phyloP scores from a whole-genome alignment of 2,888 invertebrate genomes.

The Sericinus montela region DNA sequence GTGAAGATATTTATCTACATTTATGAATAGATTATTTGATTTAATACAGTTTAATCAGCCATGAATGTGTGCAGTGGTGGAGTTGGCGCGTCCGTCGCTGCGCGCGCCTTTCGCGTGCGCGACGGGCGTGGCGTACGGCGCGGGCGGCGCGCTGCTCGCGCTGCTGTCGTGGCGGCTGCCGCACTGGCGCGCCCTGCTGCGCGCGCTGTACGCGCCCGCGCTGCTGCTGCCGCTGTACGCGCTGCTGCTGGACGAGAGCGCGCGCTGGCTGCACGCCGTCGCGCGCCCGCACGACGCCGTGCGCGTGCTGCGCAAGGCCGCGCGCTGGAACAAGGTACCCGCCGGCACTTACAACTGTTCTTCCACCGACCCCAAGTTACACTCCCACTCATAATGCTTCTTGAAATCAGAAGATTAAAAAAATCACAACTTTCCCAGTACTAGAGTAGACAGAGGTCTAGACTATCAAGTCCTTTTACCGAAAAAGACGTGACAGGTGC shows the following conservation, averaged over 20 bases:
- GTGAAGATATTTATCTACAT: too few species aligned
- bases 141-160: conserved; percentile 77
- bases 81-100: conserved; percentile 56
- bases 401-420: too few species aligned
- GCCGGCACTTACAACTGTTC: too few species aligned
- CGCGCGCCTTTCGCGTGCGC: conserved; percentile 63
- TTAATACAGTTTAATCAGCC: too few species aligned
- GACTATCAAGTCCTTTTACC: too few species aligned
- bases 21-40: too few species aligned
- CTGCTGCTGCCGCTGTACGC: conserved; percentile 83
- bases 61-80: conserved; percentile 43
- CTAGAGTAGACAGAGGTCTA: too few species aligned
- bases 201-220: conserved; percentile 83
- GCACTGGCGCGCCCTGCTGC: conserved; percentile 84
- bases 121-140: conserved; percentile 64
- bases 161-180: conserved; percentile 62
- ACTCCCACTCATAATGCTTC: too few species aligned
- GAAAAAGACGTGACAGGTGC: too few species aligned
- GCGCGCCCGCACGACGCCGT: conserved; percentile 78
- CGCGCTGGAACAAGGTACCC: conserved; percentile 80
- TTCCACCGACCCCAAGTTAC: too few species aligned
- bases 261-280: conserved; percentile 86
- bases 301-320: conserved; percentile 79
- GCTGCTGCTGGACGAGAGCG: conserved; percentile 85
- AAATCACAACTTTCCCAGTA: too few species aligned